Evolutionary conservation across 2,888 invertebrate genomes (phyloP), one percentile per base, ranked within the genome.

Genomic region (Tupiocoris notatus): DNA sequence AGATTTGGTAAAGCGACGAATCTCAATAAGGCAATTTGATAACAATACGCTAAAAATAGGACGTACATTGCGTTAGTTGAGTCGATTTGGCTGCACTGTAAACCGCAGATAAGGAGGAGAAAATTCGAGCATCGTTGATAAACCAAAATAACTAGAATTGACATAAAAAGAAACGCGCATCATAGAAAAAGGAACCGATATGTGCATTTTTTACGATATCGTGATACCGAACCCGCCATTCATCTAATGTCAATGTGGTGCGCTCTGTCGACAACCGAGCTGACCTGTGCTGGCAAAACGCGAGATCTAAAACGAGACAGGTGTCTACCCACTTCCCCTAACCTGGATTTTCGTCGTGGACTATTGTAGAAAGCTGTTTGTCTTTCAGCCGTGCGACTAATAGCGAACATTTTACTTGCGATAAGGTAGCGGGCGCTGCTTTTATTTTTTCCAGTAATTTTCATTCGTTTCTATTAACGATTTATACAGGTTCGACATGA

Each of bases 21-120:
- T 59, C 73, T 73, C 73, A 73, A 73, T 73, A 73, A 73, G 73
- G 73, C 24, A 62, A 73, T 73, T 70, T 73, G 73, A 73, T 73
- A 73, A 73, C 73, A 73, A 73, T 62, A 39, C 24, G 17, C 73
- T 73, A 73, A 62, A 73, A 73, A 73, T 73, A 73, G 73, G 62
- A 61, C 73, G 63, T 21, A 24, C 59, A 70, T 59, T 70, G 17
- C n/a, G 58, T 12, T 59, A 70, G 16, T 54, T 58, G 21, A 59
- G 25, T 59, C 24, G 12, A 57, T 67, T 67, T 56, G 20, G 59
- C 67, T 59, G 24, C 70, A 70, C 59, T 6, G 25, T 70, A 59
- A 70, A 70, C 18, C 24, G 70, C 70, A 25, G 70, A 70, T 70
- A 59, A 70, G 70, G 17, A 54, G 24, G 24, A 24, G 18, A 70